Evolutionary conservation across 2,797 vertebrate species (phyloP), one percentile per base, ranked within the genome.

Genomic region (Salarias fasciatus): DNA sequence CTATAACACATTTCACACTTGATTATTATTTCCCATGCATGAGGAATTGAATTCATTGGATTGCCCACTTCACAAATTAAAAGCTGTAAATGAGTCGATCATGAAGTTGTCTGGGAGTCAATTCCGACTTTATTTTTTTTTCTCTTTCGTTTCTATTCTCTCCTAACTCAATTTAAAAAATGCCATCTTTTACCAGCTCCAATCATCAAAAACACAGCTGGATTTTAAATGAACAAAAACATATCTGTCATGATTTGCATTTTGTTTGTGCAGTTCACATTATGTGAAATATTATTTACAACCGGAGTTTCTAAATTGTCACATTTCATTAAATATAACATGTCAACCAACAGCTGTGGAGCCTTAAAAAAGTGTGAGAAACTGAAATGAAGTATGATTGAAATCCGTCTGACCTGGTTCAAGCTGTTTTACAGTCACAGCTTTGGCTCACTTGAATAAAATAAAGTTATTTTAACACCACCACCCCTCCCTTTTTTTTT

Each of bases 1-100:
- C 43, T 51, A 4, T 47, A 43, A 53, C 12, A 50, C 31, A 67
- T 73, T 75, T 69, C 53, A 71, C 35, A 35, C 57, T 68, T 38
- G 6, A 71, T 78, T 68, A 53, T 37, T 14, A 60, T 77, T 64
- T 35, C 18, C 6, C 44, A 12, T 56, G 50, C 29, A 47, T 24
- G n/a, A 36, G 41, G 28, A 30, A 71, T 46, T 51, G 2, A 67
- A 69, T 33, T 65, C 5, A 63, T 33, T 46, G 3, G 74, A 74
- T 44, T 63, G 48, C 29, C 31, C 30, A n/a, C 30, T 71, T 68
- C 58, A 41, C 14, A 54, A 56, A 54, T 70, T 6, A 53, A 60
- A 68, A 13, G 7, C 31, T 67, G 12, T 63, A 47, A 69, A 69
- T 50, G 3, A 56, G 37, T 42, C 40, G 38, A 44, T 69, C 1